phyloP scores from a whole-genome alignment of 2,797 vertebrate species.

The Odontamblyopus lacepedii region DNA sequence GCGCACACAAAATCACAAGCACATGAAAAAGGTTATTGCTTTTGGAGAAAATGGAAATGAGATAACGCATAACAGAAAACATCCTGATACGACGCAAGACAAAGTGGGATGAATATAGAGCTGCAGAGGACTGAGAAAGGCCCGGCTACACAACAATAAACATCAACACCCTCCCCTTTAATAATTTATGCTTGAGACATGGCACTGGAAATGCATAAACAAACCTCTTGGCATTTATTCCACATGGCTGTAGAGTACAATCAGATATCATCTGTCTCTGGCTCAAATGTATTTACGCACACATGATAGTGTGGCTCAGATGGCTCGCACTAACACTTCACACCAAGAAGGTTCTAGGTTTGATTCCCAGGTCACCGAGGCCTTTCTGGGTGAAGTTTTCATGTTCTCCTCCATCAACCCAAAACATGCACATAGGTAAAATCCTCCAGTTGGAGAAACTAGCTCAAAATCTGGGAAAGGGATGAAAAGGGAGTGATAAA shows the following conservation, averaged over 20 bases:
- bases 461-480: no score
- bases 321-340: neutral
- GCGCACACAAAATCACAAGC: constrained; percentile 15
- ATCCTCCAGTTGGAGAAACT: no score
- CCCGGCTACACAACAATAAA: constrained; percentile 71
- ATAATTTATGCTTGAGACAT: constrained; percentile 69
- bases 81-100: constrained; percentile 16
- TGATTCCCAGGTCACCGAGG: neutral
- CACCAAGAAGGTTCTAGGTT: neutral
- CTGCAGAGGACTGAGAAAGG: constrained; percentile 30
- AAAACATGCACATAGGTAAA: no score
- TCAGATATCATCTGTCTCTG: neutral
- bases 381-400: no score
- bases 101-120: constrained; percentile 28
- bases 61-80: constrained; percentile 1
- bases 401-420: no score
- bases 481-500: no score
- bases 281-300: neutral
- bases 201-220: constrained; percentile 57
- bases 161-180: constrained; percentile 64
- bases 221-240: constrained; percentile 66
- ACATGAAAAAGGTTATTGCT: constrained; percentile 24
- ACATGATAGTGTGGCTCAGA: neutral
- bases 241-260: neutral
- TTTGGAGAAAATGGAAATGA: constrained; percentile 37